phyloP scores from a whole-genome alignment of 2,113 vertebrate species.

The Camarhynchus parvulus region DNA sequence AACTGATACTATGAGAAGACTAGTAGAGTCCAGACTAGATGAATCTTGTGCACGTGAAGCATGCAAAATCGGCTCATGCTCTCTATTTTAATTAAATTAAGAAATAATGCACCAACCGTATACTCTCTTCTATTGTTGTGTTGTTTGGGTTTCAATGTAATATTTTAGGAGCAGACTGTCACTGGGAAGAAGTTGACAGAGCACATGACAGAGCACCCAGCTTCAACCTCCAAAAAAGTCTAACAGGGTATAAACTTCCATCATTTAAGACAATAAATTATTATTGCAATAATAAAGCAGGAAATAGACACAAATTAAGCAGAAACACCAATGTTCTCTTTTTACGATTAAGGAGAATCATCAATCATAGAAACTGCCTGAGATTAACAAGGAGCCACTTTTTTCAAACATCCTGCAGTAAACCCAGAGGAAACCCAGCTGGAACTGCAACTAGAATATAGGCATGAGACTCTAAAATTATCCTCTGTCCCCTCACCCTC shows the following conservation, averaged over 20 bases:
- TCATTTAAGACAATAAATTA: constrained; percentile 73
- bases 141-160: background rate
- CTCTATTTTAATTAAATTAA: background rate
- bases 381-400: constrained; percentile 76
- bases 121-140: background rate
- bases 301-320: constrained; percentile 74
- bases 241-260: constrained; percentile 72
- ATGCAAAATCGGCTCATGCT: background rate
- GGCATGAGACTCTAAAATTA: constrained; percentile 60
- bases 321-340: constrained; percentile 69
- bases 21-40: background rate
- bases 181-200: background rate
- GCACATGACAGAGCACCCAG: background rate
- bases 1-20: background rate
- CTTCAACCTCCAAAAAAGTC: constrained; percentile 12
- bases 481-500: background rate
- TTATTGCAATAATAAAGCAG: constrained; percentile 75
- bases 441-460: constrained; percentile 65
- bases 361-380: constrained; percentile 74
- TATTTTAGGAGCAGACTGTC: background rate
- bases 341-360: constrained; percentile 73
- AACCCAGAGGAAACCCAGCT: constrained; percentile 79
- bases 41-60: background rate
- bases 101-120: background rate
- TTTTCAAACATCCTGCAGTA: constrained; percentile 82